Percentiles rank a stretch among this genome's conserved stretches.
phyloP scores from a whole-genome alignment of 2,113 vertebrate genomes.

The Amblyornis subalaris region DNA sequence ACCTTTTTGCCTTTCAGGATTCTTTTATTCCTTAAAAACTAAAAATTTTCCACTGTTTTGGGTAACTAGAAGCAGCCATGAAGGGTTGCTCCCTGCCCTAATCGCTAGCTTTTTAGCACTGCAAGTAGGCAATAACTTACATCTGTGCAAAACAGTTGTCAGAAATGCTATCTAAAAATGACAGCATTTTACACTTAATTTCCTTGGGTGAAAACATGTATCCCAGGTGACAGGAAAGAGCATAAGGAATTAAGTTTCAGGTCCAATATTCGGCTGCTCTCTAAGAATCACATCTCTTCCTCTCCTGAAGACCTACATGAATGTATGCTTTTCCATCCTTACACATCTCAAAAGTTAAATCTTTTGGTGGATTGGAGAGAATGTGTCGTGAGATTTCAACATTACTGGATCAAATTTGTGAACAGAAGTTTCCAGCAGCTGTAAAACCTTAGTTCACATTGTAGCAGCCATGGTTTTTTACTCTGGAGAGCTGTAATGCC shows the following conservation, averaged over 20 bases:
- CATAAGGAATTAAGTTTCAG: not conserved
- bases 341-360: not conserved
- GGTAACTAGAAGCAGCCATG: not conserved
- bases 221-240: not conserved
- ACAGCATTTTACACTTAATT: not conserved
- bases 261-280: not conserved
- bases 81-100: not conserved
- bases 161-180: not conserved
- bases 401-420: not conserved
- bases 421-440: not conserved
- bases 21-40: not conserved
- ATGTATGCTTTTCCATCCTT: not conserved
- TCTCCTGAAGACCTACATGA: not conserved
- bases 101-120: not conserved
- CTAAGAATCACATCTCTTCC: not conserved
- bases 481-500: not conserved
- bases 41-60: not conserved
- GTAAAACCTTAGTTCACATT: not conserved
- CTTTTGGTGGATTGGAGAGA: not conserved
- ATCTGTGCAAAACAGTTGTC: not conserved
- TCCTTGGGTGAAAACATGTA: not conserved
- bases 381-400: fast-evolving
- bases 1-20: not conserved
- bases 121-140: not conserved
- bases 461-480: not conserved